Evolutionary conservation across 1,140 invertebrate genomes (phyloP).

Genomic region (Calliphora vicina): DNA sequence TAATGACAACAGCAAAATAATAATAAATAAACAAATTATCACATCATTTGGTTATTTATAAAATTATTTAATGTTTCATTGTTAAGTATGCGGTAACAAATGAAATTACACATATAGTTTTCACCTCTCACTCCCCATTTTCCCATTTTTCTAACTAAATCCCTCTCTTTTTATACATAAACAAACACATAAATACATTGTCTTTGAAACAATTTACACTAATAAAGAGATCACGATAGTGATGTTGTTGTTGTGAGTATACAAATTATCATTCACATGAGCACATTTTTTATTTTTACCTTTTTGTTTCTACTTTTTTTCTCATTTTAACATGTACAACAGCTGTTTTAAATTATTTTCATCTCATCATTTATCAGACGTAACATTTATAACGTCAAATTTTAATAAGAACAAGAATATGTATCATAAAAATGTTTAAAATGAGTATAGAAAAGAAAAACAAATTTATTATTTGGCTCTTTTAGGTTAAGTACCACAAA

Average conservation of each 20-base stretch:
- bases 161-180: no score
- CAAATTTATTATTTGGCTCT: no score
- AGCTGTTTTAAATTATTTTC: slow-evolving; percentile 19
- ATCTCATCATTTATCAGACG: background rate
- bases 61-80: background rate
- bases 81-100: background rate
- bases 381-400: background rate
- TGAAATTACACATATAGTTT: background rate
- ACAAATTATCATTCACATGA: background rate
- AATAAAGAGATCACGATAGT: no score
- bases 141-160: no score
- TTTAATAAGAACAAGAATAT: background rate
- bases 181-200: no score
- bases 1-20: background rate
- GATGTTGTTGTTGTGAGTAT: no score
- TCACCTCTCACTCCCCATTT: background rate
- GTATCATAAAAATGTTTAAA: no score
- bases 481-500: no score
- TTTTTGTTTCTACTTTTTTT: background rate
- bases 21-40: background rate
- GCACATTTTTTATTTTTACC: background rate
- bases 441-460: no score
- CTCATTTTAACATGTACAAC: background rate
- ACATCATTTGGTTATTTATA: slow-evolving; percentile 14
- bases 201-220: no score